Evolutionary conservation across 2,797 vertebrate genomes (phyloP), one percentile per base, ranked within the genome.

Genomic region (Myioborus melanocephalus): DNA sequence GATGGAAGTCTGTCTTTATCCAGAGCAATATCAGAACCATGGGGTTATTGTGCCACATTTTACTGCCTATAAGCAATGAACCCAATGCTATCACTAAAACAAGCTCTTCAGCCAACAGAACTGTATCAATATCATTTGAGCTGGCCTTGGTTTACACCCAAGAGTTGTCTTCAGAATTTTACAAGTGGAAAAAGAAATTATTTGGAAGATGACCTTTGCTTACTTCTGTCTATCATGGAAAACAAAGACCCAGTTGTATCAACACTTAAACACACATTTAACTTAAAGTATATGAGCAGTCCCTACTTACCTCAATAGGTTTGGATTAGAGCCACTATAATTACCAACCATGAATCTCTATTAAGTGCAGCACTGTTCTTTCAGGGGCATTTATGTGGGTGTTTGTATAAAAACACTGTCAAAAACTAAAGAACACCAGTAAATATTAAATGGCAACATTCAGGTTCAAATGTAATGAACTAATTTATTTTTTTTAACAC

Each of bases 351-450:
- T 32, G 70, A 92, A 90, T 96, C 85, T 83, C 87, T 78, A 75
- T 76, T 73, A 97, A 68, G 83, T 60, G 53, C 56, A 87, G 43
- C 70, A 89, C 93, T 91, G 94, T 65, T 83, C 76, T 95, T 91
- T 64, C 85, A 87, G 91, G 93, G 94, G 44, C 87, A 88, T 93
- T 93, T 88, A 65, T 47, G 84, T 95, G 83, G 91, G 82, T 94
- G 91, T 96, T 87, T 96, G 84, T 93, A 94, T 93, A 94, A 94
- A 96, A 93, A 96, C 92, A 94, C 90, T 95, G 84, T 96, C 89
- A 95, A 94, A 96, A 93, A 64, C 84, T 55, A 93, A 90, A 56
- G 83, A 93, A 77, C 73, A 84, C 89, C 85, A 91, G 85, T 80
- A 93, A 96, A 94, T 90, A 89, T 60, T 47, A 93, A 94, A 95